phyloP scores from a whole-genome alignment of 2,888 invertebrate species.

The Ichneumoninae sp. region DNA sequence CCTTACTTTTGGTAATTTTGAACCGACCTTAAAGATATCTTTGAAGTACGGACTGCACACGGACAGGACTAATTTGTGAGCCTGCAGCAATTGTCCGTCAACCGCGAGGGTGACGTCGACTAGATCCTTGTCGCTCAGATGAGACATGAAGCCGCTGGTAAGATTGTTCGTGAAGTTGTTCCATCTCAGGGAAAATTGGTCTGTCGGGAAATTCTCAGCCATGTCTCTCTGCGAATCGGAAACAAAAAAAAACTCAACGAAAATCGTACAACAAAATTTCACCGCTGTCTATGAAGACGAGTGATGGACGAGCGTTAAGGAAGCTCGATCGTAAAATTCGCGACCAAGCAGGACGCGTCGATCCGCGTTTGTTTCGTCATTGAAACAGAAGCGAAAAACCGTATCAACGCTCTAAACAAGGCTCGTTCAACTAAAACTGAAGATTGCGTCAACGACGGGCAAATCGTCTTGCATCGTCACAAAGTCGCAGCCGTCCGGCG shows the following conservation, averaged over 20 bases:
- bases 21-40: slow-evolving; percentile 82
- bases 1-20: not conserved
- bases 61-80: slow-evolving; percentile 85
- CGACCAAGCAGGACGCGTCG: not conserved
- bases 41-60: slow-evolving; percentile 85
- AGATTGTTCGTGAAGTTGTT: slow-evolving; percentile 85
- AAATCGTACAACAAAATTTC: not conserved
- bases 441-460: no score
- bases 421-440: not conserved
- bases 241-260: not conserved
- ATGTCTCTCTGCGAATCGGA: slow-evolving; percentile 58
- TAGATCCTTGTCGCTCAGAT: slow-evolving; percentile 83
- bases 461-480: not conserved
- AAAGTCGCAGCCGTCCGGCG: not conserved
- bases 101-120: slow-evolving; percentile 85
- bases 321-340: not conserved
- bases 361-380: not conserved
- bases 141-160: slow-evolving; percentile 82
- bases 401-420: not conserved
- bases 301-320: not conserved
- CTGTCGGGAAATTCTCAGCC: slow-evolving; percentile 68
- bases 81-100: slow-evolving; percentile 84
- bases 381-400: not conserved
- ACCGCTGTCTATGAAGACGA: not conserved
- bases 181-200: slow-evolving; percentile 83